Conservation (phyloP, 1,140 invertebrate species). For the Bombyx mandarina region DNA sequence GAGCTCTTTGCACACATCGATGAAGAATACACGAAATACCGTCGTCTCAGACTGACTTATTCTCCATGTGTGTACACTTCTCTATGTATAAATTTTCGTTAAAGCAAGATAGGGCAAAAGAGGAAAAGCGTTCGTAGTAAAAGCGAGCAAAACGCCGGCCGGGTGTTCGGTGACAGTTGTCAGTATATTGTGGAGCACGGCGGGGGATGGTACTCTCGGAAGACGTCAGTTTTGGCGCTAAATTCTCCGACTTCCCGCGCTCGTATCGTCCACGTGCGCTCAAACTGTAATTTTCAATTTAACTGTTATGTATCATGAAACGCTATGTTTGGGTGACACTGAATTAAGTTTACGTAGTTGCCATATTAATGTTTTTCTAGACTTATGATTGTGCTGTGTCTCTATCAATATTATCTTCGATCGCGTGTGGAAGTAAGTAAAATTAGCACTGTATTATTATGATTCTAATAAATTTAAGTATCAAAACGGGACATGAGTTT, state of each 20-base stretch:
- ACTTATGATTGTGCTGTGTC: constrained; percentile 55
- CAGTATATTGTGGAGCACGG: constrained; percentile 48
- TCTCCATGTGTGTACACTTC: constrained; percentile 40
- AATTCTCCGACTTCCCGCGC: constrained; percentile 54
- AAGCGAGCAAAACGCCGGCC: constrained; percentile 45
- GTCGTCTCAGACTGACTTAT: constrained; percentile 29
- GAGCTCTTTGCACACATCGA: constrained; percentile 25
- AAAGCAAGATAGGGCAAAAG: constrained; percentile 58
- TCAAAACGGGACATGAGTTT: too few relatives aligned
- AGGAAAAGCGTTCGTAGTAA: constrained; percentile 53
- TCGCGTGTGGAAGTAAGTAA: constrained; percentile 49
- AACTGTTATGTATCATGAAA: constrained; percentile 13
- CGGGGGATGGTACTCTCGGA: constrained; percentile 50
- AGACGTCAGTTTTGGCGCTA: constrained; percentile 31
- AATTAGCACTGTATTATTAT: background rate
- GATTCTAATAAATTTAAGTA: background rate
- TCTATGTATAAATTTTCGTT: constrained; percentile 50
- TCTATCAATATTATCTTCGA: constrained; percentile 33
- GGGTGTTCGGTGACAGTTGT: constrained; percentile 40
- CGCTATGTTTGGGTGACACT: constrained; percentile 14
- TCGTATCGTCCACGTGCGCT: constrained; percentile 33
- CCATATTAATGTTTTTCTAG: constrained; percentile 24
- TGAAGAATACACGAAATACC: constrained; percentile 23
- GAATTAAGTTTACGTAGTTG: constrained; percentile 28
- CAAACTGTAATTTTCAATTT: constrained; percentile 13